Base-by-base conservation (phyloP, 2,797 vertebrate genomes). In the Microctenopoma stevenorrisi region DNA sequence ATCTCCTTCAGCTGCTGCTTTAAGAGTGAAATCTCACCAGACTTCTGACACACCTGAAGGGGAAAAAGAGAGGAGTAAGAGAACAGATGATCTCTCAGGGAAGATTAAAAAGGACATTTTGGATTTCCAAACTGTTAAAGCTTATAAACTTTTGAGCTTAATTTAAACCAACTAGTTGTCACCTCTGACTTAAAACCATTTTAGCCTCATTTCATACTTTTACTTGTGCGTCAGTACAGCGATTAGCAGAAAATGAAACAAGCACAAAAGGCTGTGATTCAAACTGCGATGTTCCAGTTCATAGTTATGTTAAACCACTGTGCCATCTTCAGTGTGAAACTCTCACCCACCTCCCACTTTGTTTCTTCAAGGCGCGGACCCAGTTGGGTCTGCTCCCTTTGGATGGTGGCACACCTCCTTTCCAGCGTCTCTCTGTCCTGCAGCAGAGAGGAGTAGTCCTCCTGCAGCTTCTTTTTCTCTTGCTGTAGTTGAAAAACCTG, bases 1-100 rank as follows among this genome's bases (percentile, higher is more conserved):
- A 97, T 92, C 70, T 99, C 97, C 90, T 98, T 99, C 88, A 99
- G 90, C 89, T 99, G 97, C 86, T 98, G 98, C 92, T 98, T 99
- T 72, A 99, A 93, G 61, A 99, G 93, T 2, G 97, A 98, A 91
- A 99, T 99, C 92, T 99, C 98, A 0, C 98, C 98, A 0, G 97
- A 97, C 88, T 99, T 99, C 92, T 99, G 97, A 91, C 98, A 99
- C 59, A 99, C 98, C 98, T 99, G 86, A 1, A 16, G 38, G 13
- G 2, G 56, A 4, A 59, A 42, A 13, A 48, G 9, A 52, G 56
- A 40, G n/a, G 5, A 2, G 18, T 16, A 64, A 55, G 25, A 46
- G n/a, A 47, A 35, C 13, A 38, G 38, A 52, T 4, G 14, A 4
- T 26, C 6, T 60, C 2, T 54, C n/a, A 26, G 18, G 48, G 18